These are phyloP conservation scores for Sesamia nonagrioides DNA, from an alignment of 1,140 invertebrate genomes.

Conservation along the genomic window DNA sequence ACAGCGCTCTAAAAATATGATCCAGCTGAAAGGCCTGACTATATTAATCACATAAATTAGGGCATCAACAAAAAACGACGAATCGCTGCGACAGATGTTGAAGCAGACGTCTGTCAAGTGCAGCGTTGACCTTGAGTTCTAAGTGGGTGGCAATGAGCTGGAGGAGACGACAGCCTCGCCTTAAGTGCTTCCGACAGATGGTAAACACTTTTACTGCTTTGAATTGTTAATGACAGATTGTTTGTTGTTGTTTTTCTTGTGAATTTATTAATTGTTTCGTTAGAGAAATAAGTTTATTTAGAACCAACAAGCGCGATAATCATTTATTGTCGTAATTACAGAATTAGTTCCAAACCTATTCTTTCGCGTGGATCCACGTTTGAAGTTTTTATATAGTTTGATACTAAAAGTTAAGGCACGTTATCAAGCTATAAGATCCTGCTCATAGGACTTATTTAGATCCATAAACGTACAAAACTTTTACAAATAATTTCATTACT, in stretches of 20 bases:
- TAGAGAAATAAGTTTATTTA: neutral
- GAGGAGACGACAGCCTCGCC: neutral
- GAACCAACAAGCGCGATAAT: too few relatives aligned
- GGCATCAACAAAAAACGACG: neutral
- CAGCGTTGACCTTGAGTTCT: neutral
- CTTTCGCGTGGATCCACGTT: too few relatives aligned
- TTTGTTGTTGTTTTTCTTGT: neutral
- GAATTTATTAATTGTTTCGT: neutral
- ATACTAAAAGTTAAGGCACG: too few relatives aligned
- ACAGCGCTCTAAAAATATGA: neutral
- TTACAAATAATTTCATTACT: too few relatives aligned
- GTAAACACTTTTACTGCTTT: neutral
- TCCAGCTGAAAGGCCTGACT: neutral
- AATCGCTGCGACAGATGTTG: neutral
- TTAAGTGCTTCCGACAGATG: constrained; percentile 28
- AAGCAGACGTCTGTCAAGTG: neutral
- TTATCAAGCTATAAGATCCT: too few relatives aligned
- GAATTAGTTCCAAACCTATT: too few relatives aligned
- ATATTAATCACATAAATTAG: neutral
- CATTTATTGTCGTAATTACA: too few relatives aligned
- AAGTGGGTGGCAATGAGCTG: neutral
- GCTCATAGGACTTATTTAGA: too few relatives aligned
- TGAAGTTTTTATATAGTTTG: too few relatives aligned
- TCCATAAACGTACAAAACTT: too few relatives aligned
- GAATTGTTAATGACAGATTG: neutral